These are phyloP conservation scores for Pinna nobilis DNA, from an alignment of 1,140 invertebrate species.

Conservation along the genomic window DNA sequence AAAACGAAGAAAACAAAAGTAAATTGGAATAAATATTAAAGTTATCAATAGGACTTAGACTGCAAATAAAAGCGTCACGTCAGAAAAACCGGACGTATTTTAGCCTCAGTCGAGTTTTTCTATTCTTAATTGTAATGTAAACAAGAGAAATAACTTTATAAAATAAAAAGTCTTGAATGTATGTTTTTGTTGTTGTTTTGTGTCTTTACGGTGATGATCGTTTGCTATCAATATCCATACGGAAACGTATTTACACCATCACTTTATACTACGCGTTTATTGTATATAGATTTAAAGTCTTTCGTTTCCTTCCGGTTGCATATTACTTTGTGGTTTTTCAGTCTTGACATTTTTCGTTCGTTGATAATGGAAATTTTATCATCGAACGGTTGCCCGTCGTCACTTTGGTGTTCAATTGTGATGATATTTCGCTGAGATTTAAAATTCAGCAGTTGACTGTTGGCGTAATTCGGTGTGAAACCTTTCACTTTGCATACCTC, in stretches of 20 bases:
- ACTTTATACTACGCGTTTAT: too few relatives aligned
- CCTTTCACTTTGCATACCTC: slow-evolving; percentile 30
- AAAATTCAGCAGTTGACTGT: slow-evolving; percentile 16
- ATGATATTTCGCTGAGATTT: too few relatives aligned
- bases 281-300: too few relatives aligned
- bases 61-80: background rate
- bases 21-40: background rate
- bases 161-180: background rate
- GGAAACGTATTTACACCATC: too few relatives aligned
- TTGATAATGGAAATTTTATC: too few relatives aligned
- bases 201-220: background rate
- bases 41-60: background rate
- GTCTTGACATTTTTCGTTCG: too few relatives aligned
- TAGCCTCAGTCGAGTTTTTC: background rate
- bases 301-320: too few relatives aligned
- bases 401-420: too few relatives aligned
- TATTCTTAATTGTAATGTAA: background rate
- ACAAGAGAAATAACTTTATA: background rate
- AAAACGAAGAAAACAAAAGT: background rate
- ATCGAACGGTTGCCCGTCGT: too few relatives aligned
- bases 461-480: slow-evolving; percentile 18
- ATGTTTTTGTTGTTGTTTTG: background rate
- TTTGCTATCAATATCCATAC: too few relatives aligned
- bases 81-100: background rate
- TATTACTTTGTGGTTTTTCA: too few relatives aligned